These are phyloP conservation scores for Tapirus terrestris DNA, from an alignment of 2,113 vertebrate species.

Conservation along the genomic window DNA sequence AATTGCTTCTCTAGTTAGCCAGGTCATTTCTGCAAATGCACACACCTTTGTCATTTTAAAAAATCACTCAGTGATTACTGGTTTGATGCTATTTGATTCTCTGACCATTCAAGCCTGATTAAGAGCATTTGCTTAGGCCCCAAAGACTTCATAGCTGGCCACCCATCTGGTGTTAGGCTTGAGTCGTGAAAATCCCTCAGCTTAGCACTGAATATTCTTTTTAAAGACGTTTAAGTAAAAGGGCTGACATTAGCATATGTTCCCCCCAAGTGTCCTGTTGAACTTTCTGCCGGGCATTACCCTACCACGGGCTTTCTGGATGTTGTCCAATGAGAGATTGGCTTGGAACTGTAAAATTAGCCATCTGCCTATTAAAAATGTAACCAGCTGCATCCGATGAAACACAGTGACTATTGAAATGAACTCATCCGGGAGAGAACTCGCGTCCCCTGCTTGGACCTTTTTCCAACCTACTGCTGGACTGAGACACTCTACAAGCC, in stretches of 20 bases:
- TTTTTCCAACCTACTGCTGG: constrained; percentile 71
- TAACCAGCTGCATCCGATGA: constrained; percentile 82
- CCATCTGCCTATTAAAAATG: constrained; percentile 88
- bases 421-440: constrained; percentile 70
- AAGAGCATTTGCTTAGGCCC: constrained; percentile 87
- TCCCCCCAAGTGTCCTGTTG: constrained; percentile 83
- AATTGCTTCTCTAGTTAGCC: constrained; percentile 77
- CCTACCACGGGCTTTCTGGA: constrained; percentile 84
- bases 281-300: constrained; percentile 86
- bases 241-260: constrained; percentile 92
- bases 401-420: constrained; percentile 81
- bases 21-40: constrained; percentile 83
- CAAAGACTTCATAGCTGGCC: constrained; percentile 91
- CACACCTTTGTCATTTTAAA: constrained; percentile 87
- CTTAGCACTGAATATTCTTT: constrained; percentile 91
- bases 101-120: constrained; percentile 86
- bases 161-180: constrained; percentile 96
- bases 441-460: constrained; percentile 73
- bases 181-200: constrained; percentile 92
- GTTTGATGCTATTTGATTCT: constrained; percentile 92
- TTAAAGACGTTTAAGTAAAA: constrained; percentile 89
- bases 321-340: constrained; percentile 85
- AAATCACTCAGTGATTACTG: constrained; percentile 89
- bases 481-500: constrained; percentile 35
- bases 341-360: constrained; percentile 89